A percentile compares a stretch with the other conserved stretches of the same genome.
Conservation (phyloP, 2,888 invertebrate genomes). For the Machimus rusticus region DNA sequence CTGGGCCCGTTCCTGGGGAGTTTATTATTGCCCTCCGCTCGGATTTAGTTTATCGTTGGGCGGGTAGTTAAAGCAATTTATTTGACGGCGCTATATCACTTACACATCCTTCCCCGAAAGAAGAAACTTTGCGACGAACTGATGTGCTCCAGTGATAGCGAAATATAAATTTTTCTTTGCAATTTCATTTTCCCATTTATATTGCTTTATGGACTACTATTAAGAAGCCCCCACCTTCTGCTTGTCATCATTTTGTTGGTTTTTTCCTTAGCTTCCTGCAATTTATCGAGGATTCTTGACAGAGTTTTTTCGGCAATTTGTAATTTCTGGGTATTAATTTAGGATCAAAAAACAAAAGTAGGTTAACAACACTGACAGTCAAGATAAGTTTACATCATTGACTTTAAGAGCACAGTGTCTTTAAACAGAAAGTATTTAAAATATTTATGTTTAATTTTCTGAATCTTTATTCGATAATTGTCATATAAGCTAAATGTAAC, state of each 20-base stretch:
- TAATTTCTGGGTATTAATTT: not conserved
- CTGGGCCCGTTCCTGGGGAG: not conserved
- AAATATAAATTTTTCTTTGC: slow-evolving; percentile 44
- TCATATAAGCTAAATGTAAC: too few relatives aligned
- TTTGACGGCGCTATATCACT: slow-evolving; percentile 7
- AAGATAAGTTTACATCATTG: not conserved
- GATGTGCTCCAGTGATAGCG: not conserved
- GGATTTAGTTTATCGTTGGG: slow-evolving; percentile 12
- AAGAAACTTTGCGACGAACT: slow-evolving; percentile 9
- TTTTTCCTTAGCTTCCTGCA: not conserved
- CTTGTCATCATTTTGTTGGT: slow-evolving; percentile 11
- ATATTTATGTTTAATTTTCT: not conserved
- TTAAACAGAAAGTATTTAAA: not conserved
- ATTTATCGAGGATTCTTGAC: not conserved
- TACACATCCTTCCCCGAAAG: not conserved
- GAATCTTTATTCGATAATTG: too few relatives aligned
- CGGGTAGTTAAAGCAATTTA: slow-evolving; percentile 30
- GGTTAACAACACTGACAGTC: not conserved
- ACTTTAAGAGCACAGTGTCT: not conserved
- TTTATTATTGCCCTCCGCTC: not conserved
- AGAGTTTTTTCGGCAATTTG: not conserved
- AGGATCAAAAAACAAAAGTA: not conserved
- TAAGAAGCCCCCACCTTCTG: slow-evolving; percentile 20
- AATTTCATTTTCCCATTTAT: slow-evolving; percentile 45
- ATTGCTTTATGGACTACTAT: slow-evolving; percentile 43